A percentile compares a stretch with the other conserved stretches of the same genome.
phyloP scores from a whole-genome alignment of 2,113 vertebrate species.

The Brevimyrus niger region DNA sequence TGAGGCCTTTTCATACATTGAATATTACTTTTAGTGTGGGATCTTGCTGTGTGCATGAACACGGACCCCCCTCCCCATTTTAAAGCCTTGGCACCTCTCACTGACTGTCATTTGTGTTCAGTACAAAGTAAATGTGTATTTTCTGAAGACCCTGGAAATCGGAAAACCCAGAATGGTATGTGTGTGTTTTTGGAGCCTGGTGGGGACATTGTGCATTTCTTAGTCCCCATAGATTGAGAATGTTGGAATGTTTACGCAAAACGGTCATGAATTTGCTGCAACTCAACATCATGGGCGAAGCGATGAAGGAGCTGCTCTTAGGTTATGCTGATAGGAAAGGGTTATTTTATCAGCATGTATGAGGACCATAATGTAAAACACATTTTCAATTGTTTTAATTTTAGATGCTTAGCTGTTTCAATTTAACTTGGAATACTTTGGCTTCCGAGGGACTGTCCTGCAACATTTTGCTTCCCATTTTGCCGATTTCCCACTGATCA shows the following conservation, averaged over 20 bases:
- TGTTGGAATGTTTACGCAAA: not conserved
- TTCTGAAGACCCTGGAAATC: not conserved
- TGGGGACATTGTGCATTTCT: not conserved
- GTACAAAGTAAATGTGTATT: not conserved
- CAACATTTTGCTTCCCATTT: not conserved
- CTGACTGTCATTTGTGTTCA: not conserved
- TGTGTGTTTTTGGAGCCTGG: not conserved
- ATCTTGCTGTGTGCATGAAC: not conserved
- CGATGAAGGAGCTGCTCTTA: not conserved
- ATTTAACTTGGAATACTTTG: not conserved
- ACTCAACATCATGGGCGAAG: not conserved
- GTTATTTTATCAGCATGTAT: not conserved
- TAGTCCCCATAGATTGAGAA: not conserved
- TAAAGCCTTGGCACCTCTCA: not conserved
- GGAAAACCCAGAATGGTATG: not conserved
- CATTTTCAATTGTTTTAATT: not conserved
- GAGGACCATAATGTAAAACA: not conserved
- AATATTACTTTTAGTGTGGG: not conserved
- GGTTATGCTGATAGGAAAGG: not conserved
- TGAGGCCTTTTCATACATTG: not conserved
- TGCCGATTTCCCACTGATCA: slow-evolving; percentile 29
- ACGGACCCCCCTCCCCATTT: too few species aligned
- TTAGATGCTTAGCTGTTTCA: not conserved
- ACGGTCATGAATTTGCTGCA: not conserved
- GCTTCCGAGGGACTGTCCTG: not conserved